Conservation (phyloP, 2,113 vertebrate genomes). For the Turnix velox region DNA sequence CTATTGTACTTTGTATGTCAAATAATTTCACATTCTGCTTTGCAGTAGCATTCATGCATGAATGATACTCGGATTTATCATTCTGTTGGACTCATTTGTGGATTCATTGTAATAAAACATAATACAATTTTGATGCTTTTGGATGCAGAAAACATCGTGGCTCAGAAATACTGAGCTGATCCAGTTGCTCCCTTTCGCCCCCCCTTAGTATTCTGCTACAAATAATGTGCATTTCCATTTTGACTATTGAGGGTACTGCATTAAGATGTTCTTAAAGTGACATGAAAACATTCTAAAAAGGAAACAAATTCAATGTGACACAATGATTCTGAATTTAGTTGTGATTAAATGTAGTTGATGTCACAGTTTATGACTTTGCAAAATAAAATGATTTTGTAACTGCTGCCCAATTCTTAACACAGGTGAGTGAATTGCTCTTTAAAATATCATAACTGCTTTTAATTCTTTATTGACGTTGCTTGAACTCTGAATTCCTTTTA, state of each 20-base stretch:
- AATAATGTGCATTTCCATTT: background rate
- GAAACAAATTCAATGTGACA: background rate
- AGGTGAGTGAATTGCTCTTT: background rate
- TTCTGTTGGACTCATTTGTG: conserved; percentile 5
- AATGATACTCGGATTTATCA: background rate
- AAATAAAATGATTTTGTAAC: background rate
- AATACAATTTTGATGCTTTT: background rate
- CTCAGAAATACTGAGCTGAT: conserved; percentile 10
- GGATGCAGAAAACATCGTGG: background rate
- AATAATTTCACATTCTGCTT: conserved; percentile 23
- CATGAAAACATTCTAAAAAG: background rate
- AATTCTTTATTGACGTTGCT: background rate
- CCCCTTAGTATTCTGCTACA: background rate
- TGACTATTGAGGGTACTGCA: background rate
- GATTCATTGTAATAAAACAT: conserved; percentile 4
- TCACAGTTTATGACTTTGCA: background rate
- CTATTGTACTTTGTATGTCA: background rate
- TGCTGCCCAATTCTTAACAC: background rate
- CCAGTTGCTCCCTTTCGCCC: background rate
- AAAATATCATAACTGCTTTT: background rate
- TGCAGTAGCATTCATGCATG: background rate
- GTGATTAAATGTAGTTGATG: background rate
- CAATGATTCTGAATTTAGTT: background rate
- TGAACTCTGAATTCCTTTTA: background rate
- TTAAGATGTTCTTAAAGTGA: background rate